Conservation (phyloP, 2,113 vertebrate genomes). For the Crotophaga sulcirostris region DNA sequence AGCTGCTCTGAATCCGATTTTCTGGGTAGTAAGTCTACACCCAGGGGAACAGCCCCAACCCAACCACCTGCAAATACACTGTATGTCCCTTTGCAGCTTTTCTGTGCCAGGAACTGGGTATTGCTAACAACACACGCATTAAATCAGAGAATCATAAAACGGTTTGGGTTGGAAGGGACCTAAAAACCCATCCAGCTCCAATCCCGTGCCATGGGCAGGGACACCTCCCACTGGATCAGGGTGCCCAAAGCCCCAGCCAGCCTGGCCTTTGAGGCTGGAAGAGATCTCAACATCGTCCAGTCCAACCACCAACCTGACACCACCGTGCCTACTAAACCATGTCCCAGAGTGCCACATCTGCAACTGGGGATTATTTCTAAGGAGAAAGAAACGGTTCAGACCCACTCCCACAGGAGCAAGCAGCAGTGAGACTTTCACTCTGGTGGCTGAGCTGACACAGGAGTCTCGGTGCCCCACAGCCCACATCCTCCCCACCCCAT, state of each 20-base stretch:
- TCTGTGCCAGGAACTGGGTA: background rate
- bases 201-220: no score
- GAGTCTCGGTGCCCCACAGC: accelerated
- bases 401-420: accelerated
- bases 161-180: no score
- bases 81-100: background rate
- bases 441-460: background rate
- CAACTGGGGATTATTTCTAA: background rate
- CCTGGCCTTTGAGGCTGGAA: no score
- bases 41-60: background rate
- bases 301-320: no score
- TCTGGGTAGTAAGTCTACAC: background rate
- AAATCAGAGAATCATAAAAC: background rate
- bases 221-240: no score
- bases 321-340: no score
- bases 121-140: accelerated
- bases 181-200: no score
- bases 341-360: no score
- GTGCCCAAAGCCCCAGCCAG: no score
- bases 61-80: background rate
- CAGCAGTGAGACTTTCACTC: background rate
- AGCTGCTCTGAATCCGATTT: background rate
- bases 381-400: background rate
- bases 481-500: background rate
- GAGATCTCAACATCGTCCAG: no score